These are phyloP conservation scores for Cheumatopsyche charites DNA, from an alignment of 1,140 invertebrate genomes.

Conservation along the genomic window DNA sequence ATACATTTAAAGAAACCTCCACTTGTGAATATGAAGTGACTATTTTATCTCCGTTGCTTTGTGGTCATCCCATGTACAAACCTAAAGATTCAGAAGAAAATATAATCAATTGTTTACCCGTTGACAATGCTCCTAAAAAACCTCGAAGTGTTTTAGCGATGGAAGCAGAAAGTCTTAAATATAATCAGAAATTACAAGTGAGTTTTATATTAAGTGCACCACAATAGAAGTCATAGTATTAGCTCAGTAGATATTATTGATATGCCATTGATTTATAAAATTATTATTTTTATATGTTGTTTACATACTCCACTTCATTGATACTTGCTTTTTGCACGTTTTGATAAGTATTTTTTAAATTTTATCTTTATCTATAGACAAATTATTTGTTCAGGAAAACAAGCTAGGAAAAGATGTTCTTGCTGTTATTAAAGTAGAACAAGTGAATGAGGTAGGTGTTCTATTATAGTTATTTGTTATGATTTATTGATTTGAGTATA, in stretches of 20 bases:
- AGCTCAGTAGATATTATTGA: too few relatives aligned
- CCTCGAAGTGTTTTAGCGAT: slow-evolving; percentile 75
- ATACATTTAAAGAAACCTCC: slow-evolving; percentile 89
- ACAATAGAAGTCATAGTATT: not conserved
- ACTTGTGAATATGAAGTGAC: slow-evolving; percentile 95
- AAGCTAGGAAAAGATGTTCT: slow-evolving; percentile 66
- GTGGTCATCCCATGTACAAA: slow-evolving; percentile 87
- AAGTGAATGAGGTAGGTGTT: slow-evolving; percentile 68
- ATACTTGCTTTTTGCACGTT: slow-evolving; percentile 34
- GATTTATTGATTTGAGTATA: slow-evolving; percentile 9
- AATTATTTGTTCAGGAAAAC: slow-evolving; percentile 67
- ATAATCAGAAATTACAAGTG: slow-evolving; percentile 59
- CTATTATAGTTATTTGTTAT: slow-evolving; percentile 13
- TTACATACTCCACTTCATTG: not conserved
- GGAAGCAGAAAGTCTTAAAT: slow-evolving; percentile 74
- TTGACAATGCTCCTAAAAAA: slow-evolving; percentile 72
- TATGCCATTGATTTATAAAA: not conserved
- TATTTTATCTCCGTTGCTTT: slow-evolving; percentile 83
- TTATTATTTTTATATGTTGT: not conserved
- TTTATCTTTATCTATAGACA: slow-evolving; percentile 53
- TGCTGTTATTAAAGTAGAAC: slow-evolving; percentile 71
- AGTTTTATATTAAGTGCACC: not conserved
- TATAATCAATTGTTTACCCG: slow-evolving; percentile 79
- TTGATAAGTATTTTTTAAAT: slow-evolving; percentile 48
- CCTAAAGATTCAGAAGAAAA: slow-evolving; percentile 81